phyloP scores from a whole-genome alignment of 2,888 invertebrate genomes.

The Volucella inanis region DNA sequence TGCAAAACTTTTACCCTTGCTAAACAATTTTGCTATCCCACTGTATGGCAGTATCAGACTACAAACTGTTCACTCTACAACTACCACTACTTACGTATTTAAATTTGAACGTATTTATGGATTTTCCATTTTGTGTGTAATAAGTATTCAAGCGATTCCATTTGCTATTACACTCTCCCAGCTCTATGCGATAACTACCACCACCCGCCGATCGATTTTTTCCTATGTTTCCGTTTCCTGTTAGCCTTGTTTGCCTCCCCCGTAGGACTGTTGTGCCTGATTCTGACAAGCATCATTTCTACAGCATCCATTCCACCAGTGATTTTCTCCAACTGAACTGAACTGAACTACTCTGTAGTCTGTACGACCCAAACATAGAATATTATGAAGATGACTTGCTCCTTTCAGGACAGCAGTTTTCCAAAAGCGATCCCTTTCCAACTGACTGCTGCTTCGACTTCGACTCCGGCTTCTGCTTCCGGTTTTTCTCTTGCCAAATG shows the following conservation, averaged over 20 bases:
- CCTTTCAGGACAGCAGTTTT: constrained; percentile 51
- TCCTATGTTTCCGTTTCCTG: constrained; percentile 63
- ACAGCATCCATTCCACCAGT: constrained; percentile 37
- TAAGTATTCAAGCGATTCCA: constrained; percentile 54
- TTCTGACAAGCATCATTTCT: background rate
- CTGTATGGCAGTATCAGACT: constrained; percentile 1
- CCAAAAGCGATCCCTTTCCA: background rate
- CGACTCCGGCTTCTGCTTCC: too few species aligned
- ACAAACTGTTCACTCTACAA: background rate
- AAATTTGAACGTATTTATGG: constrained; percentile 57
- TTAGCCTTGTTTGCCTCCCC: constrained; percentile 53
- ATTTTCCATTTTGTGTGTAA: constrained; percentile 60
- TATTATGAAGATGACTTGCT: constrained; percentile 68
- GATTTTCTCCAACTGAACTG: constrained; percentile 31
- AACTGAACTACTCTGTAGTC: constrained; percentile 21
- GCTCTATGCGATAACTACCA: background rate
- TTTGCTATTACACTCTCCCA: constrained; percentile 29
- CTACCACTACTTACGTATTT: constrained; percentile 36
- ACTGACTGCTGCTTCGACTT: too few species aligned
- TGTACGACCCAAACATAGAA: constrained; percentile 40
- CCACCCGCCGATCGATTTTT: constrained; percentile 48
- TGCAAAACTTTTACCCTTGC: background rate
- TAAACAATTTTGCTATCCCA: background rate
- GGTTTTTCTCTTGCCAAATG: background rate
- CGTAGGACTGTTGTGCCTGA: background rate